These are phyloP conservation scores for Drosophila austrosaltans DNA, from an alignment of 2,888 invertebrate genomes.

Conservation along the genomic window DNA sequence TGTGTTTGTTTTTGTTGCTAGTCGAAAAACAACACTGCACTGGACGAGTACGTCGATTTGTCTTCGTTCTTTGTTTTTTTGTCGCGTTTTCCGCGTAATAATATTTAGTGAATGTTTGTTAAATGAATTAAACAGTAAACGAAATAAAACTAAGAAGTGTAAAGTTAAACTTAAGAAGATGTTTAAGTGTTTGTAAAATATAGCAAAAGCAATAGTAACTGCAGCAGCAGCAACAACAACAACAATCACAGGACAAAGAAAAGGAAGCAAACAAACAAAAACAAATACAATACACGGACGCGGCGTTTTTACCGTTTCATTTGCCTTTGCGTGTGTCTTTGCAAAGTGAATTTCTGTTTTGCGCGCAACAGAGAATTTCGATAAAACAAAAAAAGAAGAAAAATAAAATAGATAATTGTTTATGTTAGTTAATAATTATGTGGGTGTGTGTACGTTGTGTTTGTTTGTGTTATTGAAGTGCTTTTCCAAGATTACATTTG, in stretches of 20 bases:
- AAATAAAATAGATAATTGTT: background rate
- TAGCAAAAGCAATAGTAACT: background rate
- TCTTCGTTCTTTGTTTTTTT: background rate
- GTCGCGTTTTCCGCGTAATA: slow-evolving; percentile 11
- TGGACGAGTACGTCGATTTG: background rate
- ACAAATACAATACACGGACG: slow-evolving; percentile 7
- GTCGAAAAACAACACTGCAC: slow-evolving; percentile 6
- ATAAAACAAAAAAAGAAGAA: background rate
- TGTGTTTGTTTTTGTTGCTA: slow-evolving; percentile 1
- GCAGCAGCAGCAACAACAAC: background rate
- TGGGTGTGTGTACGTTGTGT: background rate
- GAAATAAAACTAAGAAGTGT: background rate
- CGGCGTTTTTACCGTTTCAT: slow-evolving; percentile 13
- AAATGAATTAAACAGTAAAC: slow-evolving; percentile 1
- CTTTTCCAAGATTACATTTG: background rate
- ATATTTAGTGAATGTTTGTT: background rate
- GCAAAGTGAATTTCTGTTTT: slow-evolving; percentile 10
- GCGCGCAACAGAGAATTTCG: slow-evolving; percentile 7
- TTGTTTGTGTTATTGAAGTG: slow-evolving; percentile 5
- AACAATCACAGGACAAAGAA: background rate
- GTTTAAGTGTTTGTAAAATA: background rate
- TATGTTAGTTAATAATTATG: background rate
- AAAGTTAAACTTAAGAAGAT: background rate
- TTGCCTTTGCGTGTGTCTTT: slow-evolving; percentile 7
- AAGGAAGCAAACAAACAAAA: slow-evolving; percentile 6